Base-by-base conservation (phyloP, 2,888 invertebrate species). In the Polyommatus iphigenia region DNA sequence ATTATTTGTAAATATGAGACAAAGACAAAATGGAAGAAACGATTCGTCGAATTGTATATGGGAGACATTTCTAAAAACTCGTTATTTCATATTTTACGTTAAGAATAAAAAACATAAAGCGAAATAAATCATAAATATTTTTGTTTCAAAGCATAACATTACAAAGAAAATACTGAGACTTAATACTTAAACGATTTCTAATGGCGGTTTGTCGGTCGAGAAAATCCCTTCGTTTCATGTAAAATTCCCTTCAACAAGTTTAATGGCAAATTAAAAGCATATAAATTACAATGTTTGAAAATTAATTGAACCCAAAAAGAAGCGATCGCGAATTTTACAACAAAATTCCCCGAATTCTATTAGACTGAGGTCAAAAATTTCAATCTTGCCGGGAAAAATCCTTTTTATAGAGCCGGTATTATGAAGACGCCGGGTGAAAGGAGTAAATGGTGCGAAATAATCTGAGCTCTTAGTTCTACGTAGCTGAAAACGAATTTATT, bases 381-480 rank as follows among this genome's bases (percentile, higher is more conserved):
- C 88, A 89, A 89, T 89, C 85, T 87, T 88, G 85, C 86, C 76
- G 79, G 83, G 86, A 87, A 88, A 90, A 90, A 89, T 88, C 88
- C 89, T 86, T 89, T 91, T 89, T 87, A 89, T 86, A 85, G 86
- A 86, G 85, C 85, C 88, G 86, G 90, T 87, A 89, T 93, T 91
- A 92, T 90, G 87, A 89, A 91, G 90, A 90, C 87, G 89, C 87
- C 87, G 87, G 86, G 86, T 92, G 92, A 93, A 93, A 92, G 90
- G 91, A 89, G 91, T 91, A 92, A 93, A 93, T 93, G 92, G 91
- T 87, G 91, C 85, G 92, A 92, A 91, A 92, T 93, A 93, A 93
- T 93, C 93, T 89, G 88, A 86, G 89, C 91, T 92, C 92, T 92
- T 91, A 92, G 92, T 91, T 92, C 91, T 90, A 86, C 90, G 90